Evolutionary conservation across 2,888 invertebrate genomes (phyloP), one percentile per base, ranked within the genome.

Genomic region (Epinotia ramella): DNA sequence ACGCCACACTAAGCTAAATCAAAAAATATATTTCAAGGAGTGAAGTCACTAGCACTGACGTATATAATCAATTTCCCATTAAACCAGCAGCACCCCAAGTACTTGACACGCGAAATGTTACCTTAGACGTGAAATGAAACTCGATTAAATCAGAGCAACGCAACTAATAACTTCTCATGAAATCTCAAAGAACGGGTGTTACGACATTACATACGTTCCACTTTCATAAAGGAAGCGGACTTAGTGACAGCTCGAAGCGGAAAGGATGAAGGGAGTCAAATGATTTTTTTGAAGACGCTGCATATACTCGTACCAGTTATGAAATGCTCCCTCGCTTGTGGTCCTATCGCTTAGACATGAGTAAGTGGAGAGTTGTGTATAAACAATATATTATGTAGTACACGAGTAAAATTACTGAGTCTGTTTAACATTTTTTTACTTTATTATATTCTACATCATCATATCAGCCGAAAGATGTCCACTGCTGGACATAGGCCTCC

Each of bases 161-260:
- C 18, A 67, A 57, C 68, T 68, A 68, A 68, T 68, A 57, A 68
- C 57, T 40, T 59, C 68, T 57, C 44, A n/a, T 59, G 20, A 68
- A 20, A 44, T 78, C 76, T 80, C 72, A 70, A 78, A 81, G 81
- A 59, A 68, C 68, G 13, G 16, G 49, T 6, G 46, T 20, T 40
- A 16, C 20, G 20, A 68, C 57, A 68, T 44, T 44, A 44, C 57
- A 9, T 68, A 57, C 57, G 68, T 57, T 40, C 24, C 44, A 44
- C 57, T 59, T 68, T 13, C 20, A 44, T 57, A 44, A 44, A 59
- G 44, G 68, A 24, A 40, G 53, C 53, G 33, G 49, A 44, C 16
- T 44, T 20, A 59, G 44, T 40, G 44, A 20, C 40, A 44, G 44
- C 18, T 40, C 13, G 40, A 40, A 57, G 68, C 59, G 16, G 3